Evolutionary conservation across 1,140 invertebrate species (phyloP).

Genomic region (Drosophila fuyamai): DNA sequence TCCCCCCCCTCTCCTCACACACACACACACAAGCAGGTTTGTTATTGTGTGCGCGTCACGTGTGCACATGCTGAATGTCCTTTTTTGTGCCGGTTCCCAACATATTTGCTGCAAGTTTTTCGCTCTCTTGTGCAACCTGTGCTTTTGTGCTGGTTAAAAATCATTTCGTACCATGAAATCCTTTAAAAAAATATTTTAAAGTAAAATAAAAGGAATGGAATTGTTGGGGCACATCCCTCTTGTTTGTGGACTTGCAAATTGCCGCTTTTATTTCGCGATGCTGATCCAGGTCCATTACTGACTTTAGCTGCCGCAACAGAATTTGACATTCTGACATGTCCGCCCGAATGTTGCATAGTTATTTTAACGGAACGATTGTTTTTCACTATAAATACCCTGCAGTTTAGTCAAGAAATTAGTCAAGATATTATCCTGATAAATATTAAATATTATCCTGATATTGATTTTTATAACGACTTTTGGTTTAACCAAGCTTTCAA

Average conservation of each 20-base stretch:
- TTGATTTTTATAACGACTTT: no score
- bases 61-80: slow-evolving; percentile 59
- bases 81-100: slow-evolving; percentile 39
- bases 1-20: background rate
- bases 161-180: slow-evolving; percentile 22
- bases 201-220: slow-evolving; percentile 18
- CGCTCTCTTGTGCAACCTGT: background rate
- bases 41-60: slow-evolving; percentile 27
- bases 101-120: slow-evolving; percentile 62
- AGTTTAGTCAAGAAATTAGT: no score
- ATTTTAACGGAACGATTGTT: background rate
- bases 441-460: no score
- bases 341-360: background rate
- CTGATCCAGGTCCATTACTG: slow-evolving; percentile 24
- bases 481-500: no score
- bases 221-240: background rate
- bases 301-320: slow-evolving; percentile 1
- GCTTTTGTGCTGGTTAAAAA: slow-evolving; percentile 43
- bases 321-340: slow-evolving; percentile 25
- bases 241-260: slow-evolving; percentile 46
- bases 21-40: background rate
- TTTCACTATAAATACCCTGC: no score
- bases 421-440: no score
- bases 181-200: slow-evolving; percentile 26
- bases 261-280: slow-evolving; percentile 35